Conservation (phyloP, 2,888 invertebrate species). For the Nipponacmea schrenckii region DNA sequence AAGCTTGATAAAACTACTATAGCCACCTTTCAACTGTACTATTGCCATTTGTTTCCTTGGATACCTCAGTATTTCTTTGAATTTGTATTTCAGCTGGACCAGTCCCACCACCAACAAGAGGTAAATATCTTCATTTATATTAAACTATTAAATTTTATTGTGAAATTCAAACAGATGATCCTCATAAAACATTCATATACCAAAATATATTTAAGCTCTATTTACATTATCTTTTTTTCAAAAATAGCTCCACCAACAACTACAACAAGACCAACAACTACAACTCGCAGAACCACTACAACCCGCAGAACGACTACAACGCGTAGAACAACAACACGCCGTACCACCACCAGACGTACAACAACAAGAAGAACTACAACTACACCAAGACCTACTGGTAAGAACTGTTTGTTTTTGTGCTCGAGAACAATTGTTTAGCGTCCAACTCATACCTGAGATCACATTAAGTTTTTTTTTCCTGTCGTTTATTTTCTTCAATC, state of each 20-base stretch:
- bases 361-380: not conserved
- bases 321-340: not conserved
- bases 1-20: too few species aligned
- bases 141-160: not conserved
- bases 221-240: too few species aligned
- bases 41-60: too few species aligned
- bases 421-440: too few species aligned
- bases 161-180: not conserved
- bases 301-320: not conserved
- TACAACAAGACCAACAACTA: not conserved
- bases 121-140: not conserved
- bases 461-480: too few species aligned
- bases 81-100: slow-evolving; percentile 11
- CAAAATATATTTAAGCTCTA: not conserved
- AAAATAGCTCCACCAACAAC: slow-evolving; percentile 14
- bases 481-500: too few species aligned
- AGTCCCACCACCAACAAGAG: slow-evolving; percentile 1
- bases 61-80: not conserved
- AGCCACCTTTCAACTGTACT: too few species aligned
- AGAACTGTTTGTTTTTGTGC: not conserved
- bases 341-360: not conserved
- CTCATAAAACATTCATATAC: not conserved
- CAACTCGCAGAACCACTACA: not conserved
- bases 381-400: too few species aligned
- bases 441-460: too few species aligned